Evolutionary conservation across 2,888 invertebrate genomes (phyloP).

Genomic region (Anthrax anthrax): DNA sequence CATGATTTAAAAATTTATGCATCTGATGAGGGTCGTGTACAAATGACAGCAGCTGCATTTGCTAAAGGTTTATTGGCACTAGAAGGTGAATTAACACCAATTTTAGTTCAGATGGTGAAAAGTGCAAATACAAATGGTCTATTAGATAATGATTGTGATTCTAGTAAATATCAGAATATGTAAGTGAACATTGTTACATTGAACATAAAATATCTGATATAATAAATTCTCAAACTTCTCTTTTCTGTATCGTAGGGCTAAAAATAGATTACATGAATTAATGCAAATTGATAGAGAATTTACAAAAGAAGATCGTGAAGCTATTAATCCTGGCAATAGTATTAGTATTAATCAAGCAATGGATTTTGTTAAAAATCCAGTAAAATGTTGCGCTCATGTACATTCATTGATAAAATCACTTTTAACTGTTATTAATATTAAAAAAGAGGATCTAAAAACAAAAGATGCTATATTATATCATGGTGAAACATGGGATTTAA

Average conservation of each 20-base stretch:
- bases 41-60: conserved; percentile 99
- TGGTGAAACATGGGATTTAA: conserved; percentile 97
- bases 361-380: conserved; percentile 92
- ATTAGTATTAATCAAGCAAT: conserved; percentile 81
- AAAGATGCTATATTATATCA: conserved; percentile 92
- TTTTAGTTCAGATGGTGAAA: conserved; percentile 99
- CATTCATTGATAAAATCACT: conserved; percentile 75
- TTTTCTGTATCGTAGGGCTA: too few species aligned
- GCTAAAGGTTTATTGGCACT: conserved; percentile 94
- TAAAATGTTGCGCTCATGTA: conserved; percentile 82
- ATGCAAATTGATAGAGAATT: conserved; percentile 86
- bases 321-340: conserved; percentile 86
- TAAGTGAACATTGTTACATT: conserved; percentile 35
- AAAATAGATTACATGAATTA: conserved; percentile 82
- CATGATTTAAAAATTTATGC: conserved; percentile 99
- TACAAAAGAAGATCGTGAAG: conserved; percentile 64
- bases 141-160: conserved; percentile 95
- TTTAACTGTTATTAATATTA: conserved; percentile 68
- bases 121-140: conserved; percentile 98
- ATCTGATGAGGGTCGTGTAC: conserved; percentile 97
- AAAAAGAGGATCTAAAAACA: conserved; percentile 78
- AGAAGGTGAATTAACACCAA: conserved; percentile 97
- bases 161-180: conserved; percentile 89
- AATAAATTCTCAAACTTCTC: too few species aligned
- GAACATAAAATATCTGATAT: conserved; percentile 1